These are phyloP conservation scores for Patella vulgata DNA, from an alignment of 1,140 invertebrate species.

Conservation along the genomic window DNA sequence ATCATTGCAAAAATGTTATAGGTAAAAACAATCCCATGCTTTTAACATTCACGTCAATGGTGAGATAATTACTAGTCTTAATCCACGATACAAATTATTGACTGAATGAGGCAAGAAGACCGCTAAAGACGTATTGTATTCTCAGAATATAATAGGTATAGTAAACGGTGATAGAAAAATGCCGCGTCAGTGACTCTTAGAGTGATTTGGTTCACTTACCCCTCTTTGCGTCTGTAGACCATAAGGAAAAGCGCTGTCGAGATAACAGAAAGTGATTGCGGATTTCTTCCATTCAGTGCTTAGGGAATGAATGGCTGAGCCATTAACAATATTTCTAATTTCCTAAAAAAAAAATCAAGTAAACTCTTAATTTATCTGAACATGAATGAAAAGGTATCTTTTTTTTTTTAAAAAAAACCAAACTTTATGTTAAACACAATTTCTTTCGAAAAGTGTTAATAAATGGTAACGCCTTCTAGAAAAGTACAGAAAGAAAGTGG, in stretches of 20 bases:
- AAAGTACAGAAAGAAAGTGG: background rate
- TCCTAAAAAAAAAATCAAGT: constrained; percentile 26
- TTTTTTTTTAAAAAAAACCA: background rate
- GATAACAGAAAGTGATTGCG: constrained; percentile 35
- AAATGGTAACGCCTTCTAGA: background rate
- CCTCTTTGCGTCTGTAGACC: constrained; percentile 45
- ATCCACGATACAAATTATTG: too few species aligned
- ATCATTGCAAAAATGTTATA: too few species aligned
- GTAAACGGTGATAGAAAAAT: too few species aligned
- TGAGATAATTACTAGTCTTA: too few species aligned
- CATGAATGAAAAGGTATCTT: background rate
- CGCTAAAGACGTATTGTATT: too few species aligned
- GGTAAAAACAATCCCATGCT: too few species aligned
- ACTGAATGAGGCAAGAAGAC: too few species aligned
- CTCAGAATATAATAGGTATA: too few species aligned
- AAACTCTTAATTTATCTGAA: background rate
- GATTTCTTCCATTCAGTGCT: constrained; percentile 46
- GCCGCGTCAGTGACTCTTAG: too few species aligned
- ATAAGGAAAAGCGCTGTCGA: constrained; percentile 42
- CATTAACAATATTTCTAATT: constrained; percentile 37
- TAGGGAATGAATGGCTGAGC: constrained; percentile 41
- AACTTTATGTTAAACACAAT: background rate
- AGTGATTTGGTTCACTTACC: too few species aligned
- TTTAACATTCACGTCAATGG: too few species aligned
- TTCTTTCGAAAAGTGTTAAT: background rate